Evolutionary conservation across 2,113 vertebrate genomes (phyloP).

Genomic region (Coptodon rendalli): DNA sequence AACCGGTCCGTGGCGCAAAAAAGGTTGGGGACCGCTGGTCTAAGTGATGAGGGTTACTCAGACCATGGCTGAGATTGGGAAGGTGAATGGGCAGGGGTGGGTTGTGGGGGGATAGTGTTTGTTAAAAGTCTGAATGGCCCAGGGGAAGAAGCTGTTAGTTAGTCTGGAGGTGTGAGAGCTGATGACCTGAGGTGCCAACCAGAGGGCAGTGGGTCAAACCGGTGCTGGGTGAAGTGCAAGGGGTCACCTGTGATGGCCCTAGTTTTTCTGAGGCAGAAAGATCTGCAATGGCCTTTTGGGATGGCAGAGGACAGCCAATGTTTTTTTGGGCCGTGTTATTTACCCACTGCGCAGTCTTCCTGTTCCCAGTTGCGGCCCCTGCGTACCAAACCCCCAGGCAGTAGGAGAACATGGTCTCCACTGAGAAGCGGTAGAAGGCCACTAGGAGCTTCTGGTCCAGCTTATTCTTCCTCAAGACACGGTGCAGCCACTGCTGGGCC

Average conservation of each 20-base stretch:
- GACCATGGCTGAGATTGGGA: neutral
- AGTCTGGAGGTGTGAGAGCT: neutral
- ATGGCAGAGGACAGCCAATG: neutral
- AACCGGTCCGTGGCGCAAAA: too few species aligned
- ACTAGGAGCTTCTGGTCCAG: neutral
- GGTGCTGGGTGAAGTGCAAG: neutral
- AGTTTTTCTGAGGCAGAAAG: neutral
- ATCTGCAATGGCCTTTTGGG: neutral
- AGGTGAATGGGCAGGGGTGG: neutral
- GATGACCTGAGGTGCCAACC: neutral
- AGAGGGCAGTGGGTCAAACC: neutral
- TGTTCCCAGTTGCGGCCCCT: neutral
- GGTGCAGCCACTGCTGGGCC: neutral
- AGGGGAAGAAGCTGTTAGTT: neutral
- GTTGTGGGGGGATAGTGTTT: neutral
- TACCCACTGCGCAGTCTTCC: neutral
- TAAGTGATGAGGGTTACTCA: neutral
- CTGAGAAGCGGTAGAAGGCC: neutral
- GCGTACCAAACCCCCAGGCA: neutral
- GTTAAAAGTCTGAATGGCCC: neutral
- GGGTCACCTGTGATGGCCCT: neutral
- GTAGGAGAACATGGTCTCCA: neutral
- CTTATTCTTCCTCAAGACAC: neutral
- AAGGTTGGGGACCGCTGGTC: neutral
- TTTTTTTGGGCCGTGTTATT: accelerated